Evolutionary conservation across 1,140 invertebrate genomes (phyloP).

Genomic region (Lepidurus couesii): DNA sequence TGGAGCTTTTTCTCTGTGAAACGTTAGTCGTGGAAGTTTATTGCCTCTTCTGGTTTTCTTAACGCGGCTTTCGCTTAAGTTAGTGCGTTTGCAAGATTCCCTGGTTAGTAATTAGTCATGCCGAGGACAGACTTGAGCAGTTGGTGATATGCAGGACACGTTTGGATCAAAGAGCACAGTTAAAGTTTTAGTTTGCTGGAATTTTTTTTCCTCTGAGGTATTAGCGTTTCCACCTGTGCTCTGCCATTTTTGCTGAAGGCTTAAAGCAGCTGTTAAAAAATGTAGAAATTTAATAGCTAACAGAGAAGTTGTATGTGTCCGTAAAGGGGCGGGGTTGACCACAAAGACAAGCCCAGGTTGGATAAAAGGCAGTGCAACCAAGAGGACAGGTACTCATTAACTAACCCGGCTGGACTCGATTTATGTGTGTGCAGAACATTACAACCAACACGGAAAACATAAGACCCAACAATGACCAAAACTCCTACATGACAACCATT

Average conservation of each 20-base stretch:
- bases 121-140: not conserved
- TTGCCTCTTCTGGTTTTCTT: not conserved
- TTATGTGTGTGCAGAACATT: not conserved
- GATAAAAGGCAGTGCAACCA: not conserved
- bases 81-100: not conserved
- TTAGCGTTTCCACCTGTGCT: not conserved
- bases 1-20: not conserved
- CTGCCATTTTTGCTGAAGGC: not conserved
- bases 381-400: not conserved
- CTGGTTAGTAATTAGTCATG: slow-evolving; percentile 7
- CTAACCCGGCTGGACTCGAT: not conserved
- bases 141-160: slow-evolving; percentile 6
- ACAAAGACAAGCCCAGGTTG: slow-evolving; percentile 21
- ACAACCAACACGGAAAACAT: slow-evolving; percentile 15
- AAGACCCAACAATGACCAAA: not conserved
- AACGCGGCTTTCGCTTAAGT: not conserved
- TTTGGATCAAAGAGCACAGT: not conserved
- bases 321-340: slow-evolving; percentile 9
- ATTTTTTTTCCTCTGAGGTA: too few relatives aligned
- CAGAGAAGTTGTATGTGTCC: not conserved
- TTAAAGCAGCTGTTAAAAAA: not conserved
- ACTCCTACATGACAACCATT: not conserved
- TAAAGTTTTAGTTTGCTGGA: not conserved
- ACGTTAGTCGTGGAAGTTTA: not conserved
- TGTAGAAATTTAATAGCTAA: not conserved